These are phyloP conservation scores for Orchestes rusci DNA, from an alignment of 2,888 invertebrate genomes.

Conservation along the genomic window DNA sequence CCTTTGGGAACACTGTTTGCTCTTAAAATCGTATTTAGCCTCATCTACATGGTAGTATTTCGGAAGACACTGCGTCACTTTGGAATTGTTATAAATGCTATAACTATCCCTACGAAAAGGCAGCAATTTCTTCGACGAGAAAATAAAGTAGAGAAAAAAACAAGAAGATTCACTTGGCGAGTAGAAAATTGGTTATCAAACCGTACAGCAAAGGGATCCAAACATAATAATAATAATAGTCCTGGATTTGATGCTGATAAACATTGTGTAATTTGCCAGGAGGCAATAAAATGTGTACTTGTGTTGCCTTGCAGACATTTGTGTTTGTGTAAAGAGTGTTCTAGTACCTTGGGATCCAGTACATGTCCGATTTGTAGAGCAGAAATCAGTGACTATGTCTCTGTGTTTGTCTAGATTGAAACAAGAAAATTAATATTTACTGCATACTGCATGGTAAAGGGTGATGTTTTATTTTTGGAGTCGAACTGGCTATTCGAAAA, in stretches of 20 bases:
- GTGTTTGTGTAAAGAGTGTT: constrained; percentile 50
- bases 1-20: constrained; percentile 35
- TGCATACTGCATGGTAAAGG: too few species aligned
- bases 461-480: too few species aligned
- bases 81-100: neutral
- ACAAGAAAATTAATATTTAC: too few species aligned
- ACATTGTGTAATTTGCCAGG: constrained; percentile 52
- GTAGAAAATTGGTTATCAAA: neutral
- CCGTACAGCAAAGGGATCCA: neutral
- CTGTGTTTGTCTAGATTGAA: constrained; percentile 45
- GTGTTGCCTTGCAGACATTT: constrained; percentile 52
- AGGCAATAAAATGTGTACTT: constrained; percentile 50
- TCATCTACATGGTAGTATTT: constrained; percentile 30
- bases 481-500: too few species aligned
- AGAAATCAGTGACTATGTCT: constrained; percentile 50
- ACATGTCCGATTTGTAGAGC: constrained; percentile 50
- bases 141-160: too few species aligned
- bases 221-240: neutral
- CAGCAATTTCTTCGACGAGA: too few species aligned
- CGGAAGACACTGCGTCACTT: constrained; percentile 4
- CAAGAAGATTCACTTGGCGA: constrained; percentile 1
- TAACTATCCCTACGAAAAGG: too few species aligned
- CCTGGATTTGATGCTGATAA: constrained; percentile 36
- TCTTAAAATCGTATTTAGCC: constrained; percentile 30
- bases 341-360: constrained; percentile 45